Conservation (phyloP, 2,888 invertebrate species). For the Perithous albicinctus region DNA sequence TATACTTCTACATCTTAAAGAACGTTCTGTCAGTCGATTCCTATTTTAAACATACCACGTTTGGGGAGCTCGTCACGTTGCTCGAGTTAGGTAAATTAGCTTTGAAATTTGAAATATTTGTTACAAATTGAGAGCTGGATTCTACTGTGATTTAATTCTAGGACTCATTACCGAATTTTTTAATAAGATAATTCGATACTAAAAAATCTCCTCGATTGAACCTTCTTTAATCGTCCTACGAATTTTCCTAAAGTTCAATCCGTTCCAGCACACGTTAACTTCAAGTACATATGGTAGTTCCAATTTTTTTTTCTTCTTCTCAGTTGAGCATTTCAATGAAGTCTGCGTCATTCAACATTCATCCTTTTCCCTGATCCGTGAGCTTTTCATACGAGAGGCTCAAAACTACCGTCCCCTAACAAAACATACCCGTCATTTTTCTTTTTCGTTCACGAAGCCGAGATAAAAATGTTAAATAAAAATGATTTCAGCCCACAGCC, state of each 20-base stretch:
- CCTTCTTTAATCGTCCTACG: not conserved
- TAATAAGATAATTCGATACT: too few species aligned
- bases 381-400: not conserved
- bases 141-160: too few species aligned
- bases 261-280: not conserved
- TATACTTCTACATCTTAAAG: not conserved
- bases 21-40: too few species aligned
- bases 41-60: too few species aligned
- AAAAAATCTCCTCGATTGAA: too few species aligned
- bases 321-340: not conserved
- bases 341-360: not conserved
- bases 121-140: too few species aligned
- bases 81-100: too few species aligned
- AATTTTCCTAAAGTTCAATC: not conserved
- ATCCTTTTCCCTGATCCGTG: not conserved
- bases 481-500: slow-evolving; percentile 22
- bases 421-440: not conserved
- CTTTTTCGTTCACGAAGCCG: slow-evolving; percentile 5
- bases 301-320: not conserved
- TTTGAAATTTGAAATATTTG: too few species aligned
- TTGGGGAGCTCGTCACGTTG: too few species aligned
- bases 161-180: too few species aligned
- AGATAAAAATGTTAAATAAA: slow-evolving; percentile 9
- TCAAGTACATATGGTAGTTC: too few species aligned
- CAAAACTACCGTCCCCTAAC: not conserved